Evolutionary conservation across 2,888 invertebrate genomes (phyloP).

Genomic region (Nemotelus pantherinus): DNA sequence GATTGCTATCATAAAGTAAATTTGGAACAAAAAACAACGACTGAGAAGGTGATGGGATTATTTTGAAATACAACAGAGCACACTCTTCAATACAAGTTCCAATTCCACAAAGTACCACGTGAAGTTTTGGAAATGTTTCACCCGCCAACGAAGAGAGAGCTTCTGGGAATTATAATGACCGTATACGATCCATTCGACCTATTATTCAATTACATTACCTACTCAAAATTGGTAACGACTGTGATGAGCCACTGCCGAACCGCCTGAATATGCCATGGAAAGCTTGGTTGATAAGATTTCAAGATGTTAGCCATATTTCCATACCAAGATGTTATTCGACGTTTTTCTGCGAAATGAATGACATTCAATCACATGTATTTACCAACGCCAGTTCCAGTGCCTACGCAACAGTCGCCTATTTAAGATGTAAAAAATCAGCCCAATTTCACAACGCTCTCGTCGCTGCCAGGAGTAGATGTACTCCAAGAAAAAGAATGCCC

Average conservation of each 20-base stretch:
- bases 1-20: neutral
- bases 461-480: neutral
- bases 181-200: constrained; percentile 18
- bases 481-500: neutral
- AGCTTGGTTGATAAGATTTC: neutral
- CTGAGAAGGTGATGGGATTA: neutral
- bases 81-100: neutral
- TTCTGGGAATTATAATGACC: constrained; percentile 8
- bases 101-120: constrained; percentile 2
- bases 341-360: neutral
- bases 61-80: neutral
- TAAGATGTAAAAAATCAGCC: neutral
- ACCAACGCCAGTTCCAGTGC: constrained; percentile 11
- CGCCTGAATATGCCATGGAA: neutral
- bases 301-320: neutral
- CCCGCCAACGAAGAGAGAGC: constrained; percentile 22
- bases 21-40: neutral
- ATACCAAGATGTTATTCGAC: constrained; percentile 13
- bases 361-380: constrained; percentile 16
- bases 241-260: constrained; percentile 7
- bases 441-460: neutral
- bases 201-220: constrained; percentile 8
- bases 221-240: neutral
- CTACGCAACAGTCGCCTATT: constrained; percentile 4
- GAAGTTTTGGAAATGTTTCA: neutral